Evolutionary conservation across 2,797 vertebrate genomes (phyloP), one percentile per base, ranked within the genome.

Genomic region (Prionace glauca): DNA sequence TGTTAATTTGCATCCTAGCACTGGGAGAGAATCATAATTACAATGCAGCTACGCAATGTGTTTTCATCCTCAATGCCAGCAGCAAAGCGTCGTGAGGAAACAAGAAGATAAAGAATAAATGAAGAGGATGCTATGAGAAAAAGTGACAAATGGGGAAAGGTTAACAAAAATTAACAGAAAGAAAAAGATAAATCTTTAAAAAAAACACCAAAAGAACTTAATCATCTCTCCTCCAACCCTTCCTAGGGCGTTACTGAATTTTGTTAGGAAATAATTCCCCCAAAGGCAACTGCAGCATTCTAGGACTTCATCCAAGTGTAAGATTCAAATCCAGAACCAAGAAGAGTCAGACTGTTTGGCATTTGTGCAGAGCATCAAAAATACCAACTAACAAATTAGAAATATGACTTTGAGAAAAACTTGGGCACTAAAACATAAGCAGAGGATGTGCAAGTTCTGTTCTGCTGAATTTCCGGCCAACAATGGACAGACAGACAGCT

Each of bases 81-180:
- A 91, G 16, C 14, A 60, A 62, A 65, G 14, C n/a, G 29, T 29
- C 88, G 65, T n/a, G 60, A 62, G 32, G 16, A 32, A 91, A 91
- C 88, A 91, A 32, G 32, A 91, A 91, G 56, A 90, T 90, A 65
- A 90, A 65, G 60, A 26, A 91, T 91, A 12, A 91, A 88, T 88
- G 26, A 88, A 60, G 86, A 62, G 22, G 36, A 84, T 45, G 79
- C 79, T 22, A 41, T 41, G 18, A 18, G 7, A 84, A 41, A 20
- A 81, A 41, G 16, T 1, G 16, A 20, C 1, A 50, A 88, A 88
- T 56, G 26, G 16, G 50, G 26, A 88, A 88, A 60, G 45, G 56
- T 60, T 60, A 11, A 18, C 11, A 84, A 36, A 45, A 84, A 84
- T 84, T 4, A 45, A 5, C 5, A 45, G 79, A 41, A 41, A 84